Evolutionary conservation across 2,888 invertebrate species (phyloP).

Genomic region (Orchesella flavescens): DNA sequence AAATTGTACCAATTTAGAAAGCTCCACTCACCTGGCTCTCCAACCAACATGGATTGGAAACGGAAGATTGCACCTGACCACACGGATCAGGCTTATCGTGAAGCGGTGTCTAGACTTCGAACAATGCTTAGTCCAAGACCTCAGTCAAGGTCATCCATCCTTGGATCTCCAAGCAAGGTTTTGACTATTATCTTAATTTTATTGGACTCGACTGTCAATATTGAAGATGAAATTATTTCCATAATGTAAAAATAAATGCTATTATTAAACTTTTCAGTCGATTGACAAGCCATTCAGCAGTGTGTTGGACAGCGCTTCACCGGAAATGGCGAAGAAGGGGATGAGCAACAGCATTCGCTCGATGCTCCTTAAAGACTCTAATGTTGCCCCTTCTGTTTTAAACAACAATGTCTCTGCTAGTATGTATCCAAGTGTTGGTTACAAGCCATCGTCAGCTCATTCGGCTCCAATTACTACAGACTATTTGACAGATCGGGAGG

Average conservation of each 20-base stretch:
- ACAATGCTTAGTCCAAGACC: slow-evolving; percentile 74
- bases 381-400: slow-evolving; percentile 25
- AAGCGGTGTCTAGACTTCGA: slow-evolving; percentile 86
- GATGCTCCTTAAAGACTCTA: slow-evolving; percentile 64
- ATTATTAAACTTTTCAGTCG: slow-evolving; percentile 5
- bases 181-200: slow-evolving; percentile 4
- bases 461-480: slow-evolving; percentile 5
- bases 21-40: slow-evolving; percentile 51
- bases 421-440: slow-evolving; percentile 6
- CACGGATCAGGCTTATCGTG: slow-evolving; percentile 87
- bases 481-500: slow-evolving; percentile 59
- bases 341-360: slow-evolving; percentile 63
- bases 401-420: slow-evolving; percentile 34
- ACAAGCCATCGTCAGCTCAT: slow-evolving; percentile 1
- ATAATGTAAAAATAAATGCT: too few species aligned
- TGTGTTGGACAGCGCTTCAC: slow-evolving; percentile 40
- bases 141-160: slow-evolving; percentile 42
- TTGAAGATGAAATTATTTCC: too few species aligned
- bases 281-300: slow-evolving; percentile 31
- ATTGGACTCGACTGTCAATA: not conserved
- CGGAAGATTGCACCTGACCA: slow-evolving; percentile 82
- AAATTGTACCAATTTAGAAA: slow-evolving; percentile 34
- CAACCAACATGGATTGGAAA: slow-evolving; percentile 75
- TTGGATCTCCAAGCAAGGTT: slow-evolving; percentile 62
- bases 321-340: slow-evolving; percentile 55